phyloP scores from a whole-genome alignment of 1,140 invertebrate species.

The Anastrepha obliqua region DNA sequence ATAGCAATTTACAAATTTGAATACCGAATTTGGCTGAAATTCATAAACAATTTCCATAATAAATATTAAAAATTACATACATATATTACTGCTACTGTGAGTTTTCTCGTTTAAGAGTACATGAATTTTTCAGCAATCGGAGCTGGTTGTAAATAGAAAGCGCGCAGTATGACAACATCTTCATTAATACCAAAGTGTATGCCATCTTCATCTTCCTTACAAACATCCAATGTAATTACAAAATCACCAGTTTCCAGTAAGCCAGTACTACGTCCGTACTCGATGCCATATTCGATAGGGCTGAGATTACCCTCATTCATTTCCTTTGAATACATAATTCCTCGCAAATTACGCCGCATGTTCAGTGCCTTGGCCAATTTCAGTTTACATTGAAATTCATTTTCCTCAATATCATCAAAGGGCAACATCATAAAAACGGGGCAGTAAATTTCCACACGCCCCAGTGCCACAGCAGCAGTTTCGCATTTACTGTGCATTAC shows the following conservation, averaged over 20 bases:
- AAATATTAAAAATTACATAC: no score
- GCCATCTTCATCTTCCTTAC: slow-evolving; percentile 67
- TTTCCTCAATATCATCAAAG: slow-evolving; percentile 55
- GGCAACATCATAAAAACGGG: slow-evolving; percentile 68
- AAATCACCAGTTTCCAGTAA: slow-evolving; percentile 69
- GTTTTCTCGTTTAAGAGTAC: slow-evolving; percentile 51
- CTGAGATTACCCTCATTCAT: slow-evolving; percentile 63
- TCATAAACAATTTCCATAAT: no score
- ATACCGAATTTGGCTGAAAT: no score
- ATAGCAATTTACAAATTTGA: no score
- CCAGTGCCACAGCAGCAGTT: slow-evolving; percentile 65
- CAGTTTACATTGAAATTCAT: slow-evolving; percentile 63
- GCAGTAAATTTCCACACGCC: slow-evolving; percentile 68
- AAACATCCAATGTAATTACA: slow-evolving; percentile 68
- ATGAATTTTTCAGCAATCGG: slow-evolving; percentile 68
- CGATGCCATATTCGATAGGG: slow-evolving; percentile 69
- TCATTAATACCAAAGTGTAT: slow-evolving; percentile 64
- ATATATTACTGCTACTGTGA: background rate
- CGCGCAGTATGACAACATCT: slow-evolving; percentile 67
- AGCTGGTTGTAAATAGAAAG: slow-evolving; percentile 66
- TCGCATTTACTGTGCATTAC: slow-evolving; percentile 66
- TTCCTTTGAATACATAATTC: slow-evolving; percentile 64
- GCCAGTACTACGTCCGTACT: slow-evolving; percentile 65
- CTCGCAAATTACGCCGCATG: slow-evolving; percentile 65
- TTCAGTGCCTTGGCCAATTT: slow-evolving; percentile 64